Conservation (phyloP, 2,113 vertebrate species). For the Felis chaus region DNA sequence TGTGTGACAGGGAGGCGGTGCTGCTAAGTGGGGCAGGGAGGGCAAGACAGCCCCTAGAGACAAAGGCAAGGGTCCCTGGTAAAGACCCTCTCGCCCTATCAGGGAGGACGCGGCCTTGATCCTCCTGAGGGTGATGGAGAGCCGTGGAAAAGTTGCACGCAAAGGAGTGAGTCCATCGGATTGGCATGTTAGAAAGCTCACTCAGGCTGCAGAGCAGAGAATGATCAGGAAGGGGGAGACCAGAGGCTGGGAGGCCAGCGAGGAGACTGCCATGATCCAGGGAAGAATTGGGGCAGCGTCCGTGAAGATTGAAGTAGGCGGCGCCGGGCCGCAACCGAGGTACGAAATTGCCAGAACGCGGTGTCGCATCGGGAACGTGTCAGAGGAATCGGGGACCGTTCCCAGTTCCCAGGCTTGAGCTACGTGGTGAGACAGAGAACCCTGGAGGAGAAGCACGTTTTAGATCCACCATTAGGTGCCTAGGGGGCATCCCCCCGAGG, state of each 20-base stretch:
- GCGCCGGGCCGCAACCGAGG: neutral
- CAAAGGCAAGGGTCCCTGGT: neutral
- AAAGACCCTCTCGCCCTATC: neutral
- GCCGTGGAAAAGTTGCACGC: neutral
- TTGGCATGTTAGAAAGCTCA: neutral
- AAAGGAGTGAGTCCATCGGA: neutral
- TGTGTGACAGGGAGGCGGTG: neutral
- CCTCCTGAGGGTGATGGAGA: neutral
- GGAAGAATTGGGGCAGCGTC: neutral
- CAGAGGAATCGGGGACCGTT: neutral
- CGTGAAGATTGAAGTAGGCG: slow-evolving; percentile 6
- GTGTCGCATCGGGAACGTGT: neutral
- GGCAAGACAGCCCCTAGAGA: neutral
- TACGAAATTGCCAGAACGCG: neutral
- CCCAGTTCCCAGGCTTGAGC: neutral
- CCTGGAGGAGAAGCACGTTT: neutral
- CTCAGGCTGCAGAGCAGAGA: neutral
- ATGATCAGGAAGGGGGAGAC: neutral
- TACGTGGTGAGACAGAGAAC: neutral
- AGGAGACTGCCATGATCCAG: neutral
- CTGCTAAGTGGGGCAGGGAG: neutral
- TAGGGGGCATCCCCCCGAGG: neutral
- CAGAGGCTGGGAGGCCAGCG: neutral
- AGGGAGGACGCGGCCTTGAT: neutral
- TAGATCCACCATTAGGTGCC: neutral